Evolutionary conservation across 2,888 invertebrate genomes (phyloP).

Genomic region (Melangyna quadrimaculata): DNA sequence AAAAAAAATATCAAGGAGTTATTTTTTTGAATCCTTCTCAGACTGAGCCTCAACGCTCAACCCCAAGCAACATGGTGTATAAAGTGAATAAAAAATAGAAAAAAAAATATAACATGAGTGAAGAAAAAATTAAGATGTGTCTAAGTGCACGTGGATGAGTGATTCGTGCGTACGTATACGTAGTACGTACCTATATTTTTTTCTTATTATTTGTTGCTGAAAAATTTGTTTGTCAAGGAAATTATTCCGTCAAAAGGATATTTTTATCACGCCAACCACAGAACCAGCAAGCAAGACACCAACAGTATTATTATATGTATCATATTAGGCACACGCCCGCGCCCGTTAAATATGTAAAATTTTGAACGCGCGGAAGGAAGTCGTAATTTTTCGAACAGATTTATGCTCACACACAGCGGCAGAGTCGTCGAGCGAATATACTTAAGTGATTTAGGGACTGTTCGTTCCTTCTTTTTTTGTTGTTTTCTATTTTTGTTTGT

Average conservation of each 20-base stretch:
- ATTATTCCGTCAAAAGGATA: constrained; percentile 59
- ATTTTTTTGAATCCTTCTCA: neutral
- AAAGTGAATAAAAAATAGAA: neutral
- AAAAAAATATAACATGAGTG: constrained; percentile 10
- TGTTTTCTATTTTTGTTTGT: constrained; percentile 19
- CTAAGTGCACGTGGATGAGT: constrained; percentile 66
- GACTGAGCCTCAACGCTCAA: neutral
- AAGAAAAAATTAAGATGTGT: constrained; percentile 37
- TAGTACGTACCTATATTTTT: constrained; percentile 32
- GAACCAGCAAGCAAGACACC: neutral
- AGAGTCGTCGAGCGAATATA: neutral
- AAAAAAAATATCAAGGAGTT: constrained; percentile 30
- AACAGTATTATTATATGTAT: too few relatives aligned
- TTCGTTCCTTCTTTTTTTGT: neutral
- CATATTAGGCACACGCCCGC: neutral
- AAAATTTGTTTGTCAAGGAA: constrained; percentile 58
- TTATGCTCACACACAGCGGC: neutral
- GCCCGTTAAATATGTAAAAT: neutral
- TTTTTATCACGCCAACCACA: constrained; percentile 1
- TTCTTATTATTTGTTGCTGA: constrained; percentile 50
- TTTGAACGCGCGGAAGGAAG: constrained; percentile 41
- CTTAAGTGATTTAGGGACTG: neutral
- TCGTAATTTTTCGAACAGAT: constrained; percentile 22
- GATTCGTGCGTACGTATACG: constrained; percentile 48
- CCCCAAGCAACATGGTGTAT: neutral